Conservation (phyloP, 2,113 vertebrate species). For the Oreochromis niloticus region DNA sequence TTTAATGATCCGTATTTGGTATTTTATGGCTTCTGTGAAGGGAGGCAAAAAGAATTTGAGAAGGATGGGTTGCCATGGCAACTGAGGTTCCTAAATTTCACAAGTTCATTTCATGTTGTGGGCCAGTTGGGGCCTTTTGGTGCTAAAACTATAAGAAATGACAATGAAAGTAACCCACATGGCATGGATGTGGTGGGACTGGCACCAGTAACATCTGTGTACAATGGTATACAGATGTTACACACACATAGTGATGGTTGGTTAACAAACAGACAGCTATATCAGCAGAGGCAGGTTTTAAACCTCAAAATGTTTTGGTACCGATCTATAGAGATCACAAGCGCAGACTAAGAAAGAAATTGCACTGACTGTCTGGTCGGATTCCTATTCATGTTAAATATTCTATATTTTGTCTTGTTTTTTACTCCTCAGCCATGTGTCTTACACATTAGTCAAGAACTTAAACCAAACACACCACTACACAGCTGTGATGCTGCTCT, state of each 20-base stretch:
- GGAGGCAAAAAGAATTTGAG: background rate
- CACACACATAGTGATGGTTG: background rate
- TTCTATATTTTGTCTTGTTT: background rate
- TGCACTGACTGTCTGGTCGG: rapidly evolving
- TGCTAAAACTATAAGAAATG: background rate
- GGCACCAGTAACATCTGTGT: background rate
- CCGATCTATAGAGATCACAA: background rate
- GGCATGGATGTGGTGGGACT: background rate
- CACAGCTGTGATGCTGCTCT: background rate
- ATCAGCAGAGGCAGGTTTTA: background rate
- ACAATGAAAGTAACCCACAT: background rate
- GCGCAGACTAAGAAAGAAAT: background rate
- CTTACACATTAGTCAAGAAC: background rate
- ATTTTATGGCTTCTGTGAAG: conserved; percentile 34
- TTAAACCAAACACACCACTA: rapidly evolving
- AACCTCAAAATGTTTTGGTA: background rate
- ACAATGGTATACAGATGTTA: background rate
- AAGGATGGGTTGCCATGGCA: conserved; percentile 12
- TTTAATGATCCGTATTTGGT: conserved; percentile 17
- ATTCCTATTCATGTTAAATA: background rate
- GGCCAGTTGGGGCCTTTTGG: background rate
- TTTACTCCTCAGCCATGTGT: rapidly evolving
- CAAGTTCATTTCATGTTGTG: background rate
- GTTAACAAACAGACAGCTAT: background rate
- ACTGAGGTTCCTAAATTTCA: conserved; percentile 13